Percentiles rank a stretch among this genome's conserved stretches.
Evolutionary conservation across 2,797 vertebrate species (phyloP).

Genomic region (Dendrocincla tyrannina): DNA sequence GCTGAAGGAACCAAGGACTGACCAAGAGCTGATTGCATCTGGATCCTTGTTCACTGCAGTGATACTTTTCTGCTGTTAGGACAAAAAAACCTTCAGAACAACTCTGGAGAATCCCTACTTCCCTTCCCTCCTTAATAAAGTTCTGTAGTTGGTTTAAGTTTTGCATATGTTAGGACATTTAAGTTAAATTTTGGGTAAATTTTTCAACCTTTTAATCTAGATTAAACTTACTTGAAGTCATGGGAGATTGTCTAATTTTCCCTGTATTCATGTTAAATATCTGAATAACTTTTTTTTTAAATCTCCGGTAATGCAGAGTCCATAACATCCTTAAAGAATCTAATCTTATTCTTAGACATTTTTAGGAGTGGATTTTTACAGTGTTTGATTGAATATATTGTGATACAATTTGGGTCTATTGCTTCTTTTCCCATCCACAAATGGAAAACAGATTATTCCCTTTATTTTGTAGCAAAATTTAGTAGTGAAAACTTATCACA

Average conservation of each 20-base stretch:
- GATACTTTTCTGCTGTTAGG: background rate
- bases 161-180: background rate
- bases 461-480: background rate
- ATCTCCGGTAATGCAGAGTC: background rate
- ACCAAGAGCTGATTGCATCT: background rate
- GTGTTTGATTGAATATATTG: background rate
- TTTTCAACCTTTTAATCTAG: background rate
- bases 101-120: background rate
- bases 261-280: background rate
- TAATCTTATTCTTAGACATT: background rate
- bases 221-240: background rate
- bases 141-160: background rate
- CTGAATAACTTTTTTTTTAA: background rate
- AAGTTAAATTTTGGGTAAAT: background rate
- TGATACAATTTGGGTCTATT: background rate
- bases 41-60: background rate
- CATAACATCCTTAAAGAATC: background rate
- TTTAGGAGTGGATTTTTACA: background rate
- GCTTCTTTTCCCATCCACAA: background rate
- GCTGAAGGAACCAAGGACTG: background rate
- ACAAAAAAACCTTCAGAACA: background rate
- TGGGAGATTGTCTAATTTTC: background rate
- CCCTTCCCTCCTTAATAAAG: background rate
- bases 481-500: fast-evolving
- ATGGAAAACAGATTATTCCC: background rate